These are phyloP conservation scores for Seriola aureovittata DNA, from an alignment of 2,113 vertebrate genomes.

Conservation along the genomic window DNA sequence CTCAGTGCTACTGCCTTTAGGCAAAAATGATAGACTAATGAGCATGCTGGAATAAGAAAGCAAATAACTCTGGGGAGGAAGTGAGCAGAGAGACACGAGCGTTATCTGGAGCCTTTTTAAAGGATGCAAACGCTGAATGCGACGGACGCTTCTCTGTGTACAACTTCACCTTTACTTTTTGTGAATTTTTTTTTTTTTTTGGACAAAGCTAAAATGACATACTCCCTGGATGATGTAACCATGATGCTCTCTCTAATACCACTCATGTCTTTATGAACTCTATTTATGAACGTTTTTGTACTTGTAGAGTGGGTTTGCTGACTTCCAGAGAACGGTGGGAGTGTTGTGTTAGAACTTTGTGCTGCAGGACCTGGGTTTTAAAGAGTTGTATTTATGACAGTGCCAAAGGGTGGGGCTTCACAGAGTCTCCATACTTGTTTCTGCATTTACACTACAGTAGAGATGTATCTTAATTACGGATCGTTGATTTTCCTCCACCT, in stretches of 20 bases:
- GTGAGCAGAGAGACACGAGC: slow-evolving; percentile 53
- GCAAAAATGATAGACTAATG: slow-evolving; percentile 63
- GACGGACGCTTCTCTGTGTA: slow-evolving; percentile 62
- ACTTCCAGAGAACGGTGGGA: slow-evolving; percentile 61
- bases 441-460: slow-evolving; percentile 51
- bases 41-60: slow-evolving; percentile 65
- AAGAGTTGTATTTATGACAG: slow-evolving; percentile 80
- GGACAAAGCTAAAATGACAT: slow-evolving; percentile 53
- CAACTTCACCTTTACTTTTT: slow-evolving; percentile 36
- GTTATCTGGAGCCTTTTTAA: slow-evolving; percentile 52
- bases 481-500: slow-evolving; percentile 37
- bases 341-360: slow-evolving; percentile 61
- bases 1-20: slow-evolving; percentile 61
- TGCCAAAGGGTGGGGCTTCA: slow-evolving; percentile 80
- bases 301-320: slow-evolving; percentile 76
- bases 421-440: slow-evolving; percentile 60
- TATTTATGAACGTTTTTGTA: slow-evolving; percentile 85
- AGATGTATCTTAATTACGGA: slow-evolving; percentile 38
- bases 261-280: slow-evolving; percentile 77
- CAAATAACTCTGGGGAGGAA: slow-evolving; percentile 56
- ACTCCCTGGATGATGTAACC: slow-evolving; percentile 56
- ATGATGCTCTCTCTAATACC: slow-evolving; percentile 60
- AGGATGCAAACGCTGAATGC: slow-evolving; percentile 39
- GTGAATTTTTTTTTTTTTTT: slow-evolving; percentile 48
- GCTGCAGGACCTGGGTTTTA: slow-evolving; percentile 66